These are phyloP conservation scores for Falco rusticolus DNA, from an alignment of 2,797 vertebrate genomes.

Conservation along the genomic window DNA sequence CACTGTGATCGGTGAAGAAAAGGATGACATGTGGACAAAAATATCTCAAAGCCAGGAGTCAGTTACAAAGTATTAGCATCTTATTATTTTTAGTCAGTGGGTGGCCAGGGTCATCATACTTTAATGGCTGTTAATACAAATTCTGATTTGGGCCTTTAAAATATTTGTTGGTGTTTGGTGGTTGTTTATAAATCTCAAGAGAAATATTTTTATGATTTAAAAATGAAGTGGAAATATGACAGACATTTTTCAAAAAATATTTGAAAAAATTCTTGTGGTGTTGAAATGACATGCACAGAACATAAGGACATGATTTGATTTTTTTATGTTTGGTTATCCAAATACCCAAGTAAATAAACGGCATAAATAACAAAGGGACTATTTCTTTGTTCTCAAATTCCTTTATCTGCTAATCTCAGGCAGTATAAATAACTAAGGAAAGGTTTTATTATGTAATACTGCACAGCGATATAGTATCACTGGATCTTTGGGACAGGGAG, in stretches of 20 bases:
- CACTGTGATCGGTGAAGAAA: neutral
- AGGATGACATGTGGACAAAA: neutral
- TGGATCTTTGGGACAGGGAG: slow-evolving; percentile 30
- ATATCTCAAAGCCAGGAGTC: neutral
- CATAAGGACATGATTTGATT: slow-evolving; percentile 11
- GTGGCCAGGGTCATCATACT: neutral
- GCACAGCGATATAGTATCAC: neutral
- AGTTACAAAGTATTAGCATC: neutral
- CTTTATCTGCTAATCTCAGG: slow-evolving; percentile 47
- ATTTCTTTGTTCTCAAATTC: slow-evolving; percentile 55
- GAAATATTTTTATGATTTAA: slow-evolving; percentile 40
- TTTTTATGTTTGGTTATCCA: slow-evolving; percentile 22
- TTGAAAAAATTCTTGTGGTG: slow-evolving; percentile 11
- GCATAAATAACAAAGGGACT: slow-evolving; percentile 24
- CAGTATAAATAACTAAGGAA: slow-evolving; percentile 53
- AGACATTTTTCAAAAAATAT: slow-evolving; percentile 1
- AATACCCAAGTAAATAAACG: slow-evolving; percentile 39
- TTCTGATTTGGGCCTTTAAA: neutral
- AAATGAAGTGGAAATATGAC: slow-evolving; percentile 39
- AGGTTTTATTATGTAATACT: slow-evolving; percentile 53
- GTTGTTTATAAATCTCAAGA: slow-evolving; percentile 38
- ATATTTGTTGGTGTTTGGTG: slow-evolving; percentile 27
- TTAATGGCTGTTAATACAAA: neutral
- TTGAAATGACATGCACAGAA: neutral
- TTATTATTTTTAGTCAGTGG: slow-evolving; percentile 24